These are phyloP conservation scores for Rhea pennata DNA, from an alignment of 2,113 vertebrate species.

Conservation along the genomic window DNA sequence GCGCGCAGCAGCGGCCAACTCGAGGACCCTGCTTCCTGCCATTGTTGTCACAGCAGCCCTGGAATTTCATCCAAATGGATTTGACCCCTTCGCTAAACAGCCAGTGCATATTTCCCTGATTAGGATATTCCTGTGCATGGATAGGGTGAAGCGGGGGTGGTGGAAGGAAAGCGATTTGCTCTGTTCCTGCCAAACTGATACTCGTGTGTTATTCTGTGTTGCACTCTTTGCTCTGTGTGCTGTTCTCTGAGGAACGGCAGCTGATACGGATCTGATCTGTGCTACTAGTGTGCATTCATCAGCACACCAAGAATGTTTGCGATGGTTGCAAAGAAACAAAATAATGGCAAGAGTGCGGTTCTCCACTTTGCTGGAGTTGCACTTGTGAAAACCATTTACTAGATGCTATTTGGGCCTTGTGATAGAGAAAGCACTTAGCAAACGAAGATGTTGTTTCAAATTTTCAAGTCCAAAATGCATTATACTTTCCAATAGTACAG, in stretches of 20 bases:
- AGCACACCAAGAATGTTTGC: neutral
- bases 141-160: neutral
- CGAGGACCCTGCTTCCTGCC: slow-evolving; percentile 74
- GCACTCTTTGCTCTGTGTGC: neutral
- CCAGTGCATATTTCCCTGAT: slow-evolving; percentile 74
- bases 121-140: slow-evolving; percentile 75
- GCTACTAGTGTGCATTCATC: neutral
- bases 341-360: neutral
- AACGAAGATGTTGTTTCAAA: neutral
- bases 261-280: neutral
- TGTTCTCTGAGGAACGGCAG: neutral
- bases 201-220: neutral
- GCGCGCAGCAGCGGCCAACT: slow-evolving; percentile 2
- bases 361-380: neutral
- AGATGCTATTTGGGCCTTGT: neutral
- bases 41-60: slow-evolving; percentile 72
- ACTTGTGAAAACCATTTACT: neutral
- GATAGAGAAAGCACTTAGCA: neutral
- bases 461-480: neutral
- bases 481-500: neutral
- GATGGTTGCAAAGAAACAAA: neutral
- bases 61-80: slow-evolving; percentile 82
- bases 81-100: slow-evolving; percentile 76
- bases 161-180: neutral
- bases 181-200: neutral